A percentile compares a stretch with the other conserved stretches of the same genome.
These are phyloP conservation scores for Spea bombifrons DNA, from an alignment of 2,113 vertebrate species.

Conservation along the genomic window DNA sequence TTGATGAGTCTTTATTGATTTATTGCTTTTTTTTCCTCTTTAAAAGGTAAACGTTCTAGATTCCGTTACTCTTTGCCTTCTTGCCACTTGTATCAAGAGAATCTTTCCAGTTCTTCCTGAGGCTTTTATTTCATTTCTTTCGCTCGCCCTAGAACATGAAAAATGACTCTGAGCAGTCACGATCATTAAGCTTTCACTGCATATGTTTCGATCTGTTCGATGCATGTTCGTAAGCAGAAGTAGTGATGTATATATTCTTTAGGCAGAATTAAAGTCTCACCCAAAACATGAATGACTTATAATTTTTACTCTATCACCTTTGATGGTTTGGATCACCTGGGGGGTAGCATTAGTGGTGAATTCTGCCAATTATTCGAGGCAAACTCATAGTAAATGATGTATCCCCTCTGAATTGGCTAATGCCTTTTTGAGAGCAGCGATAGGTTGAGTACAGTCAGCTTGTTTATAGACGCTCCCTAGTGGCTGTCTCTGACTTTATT, in stretches of 20 bases:
- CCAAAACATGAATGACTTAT: not conserved
- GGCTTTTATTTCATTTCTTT: no score
- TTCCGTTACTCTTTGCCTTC: no score
- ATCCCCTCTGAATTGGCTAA: slow-evolving; percentile 24
- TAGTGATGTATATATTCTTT: not conserved
- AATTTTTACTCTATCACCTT: not conserved
- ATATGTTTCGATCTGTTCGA: no score
- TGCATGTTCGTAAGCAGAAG: no score
- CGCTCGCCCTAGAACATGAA: no score
- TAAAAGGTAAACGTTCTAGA: no score
- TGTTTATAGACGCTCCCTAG: slow-evolving; percentile 41
- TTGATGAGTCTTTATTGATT: slow-evolving; percentile 17
- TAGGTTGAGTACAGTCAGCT: slow-evolving; percentile 12
- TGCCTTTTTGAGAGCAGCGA: slow-evolving; percentile 15
- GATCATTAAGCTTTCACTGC: no score
- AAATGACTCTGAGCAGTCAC: no score
- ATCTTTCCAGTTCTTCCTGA: no score
- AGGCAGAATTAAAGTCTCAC: not conserved
- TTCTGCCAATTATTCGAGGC: slow-evolving; percentile 42
- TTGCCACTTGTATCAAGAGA: no score
- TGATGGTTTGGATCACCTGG: slow-evolving; percentile 5
- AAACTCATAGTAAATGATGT: slow-evolving; percentile 13
- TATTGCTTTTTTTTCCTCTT: not conserved
- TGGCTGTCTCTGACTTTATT: slow-evolving; percentile 31
- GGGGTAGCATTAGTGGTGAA: slow-evolving; percentile 7